These are phyloP conservation scores for Phenacoccus solenopsis DNA, from an alignment of 1,140 invertebrate species.

Conservation along the genomic window DNA sequence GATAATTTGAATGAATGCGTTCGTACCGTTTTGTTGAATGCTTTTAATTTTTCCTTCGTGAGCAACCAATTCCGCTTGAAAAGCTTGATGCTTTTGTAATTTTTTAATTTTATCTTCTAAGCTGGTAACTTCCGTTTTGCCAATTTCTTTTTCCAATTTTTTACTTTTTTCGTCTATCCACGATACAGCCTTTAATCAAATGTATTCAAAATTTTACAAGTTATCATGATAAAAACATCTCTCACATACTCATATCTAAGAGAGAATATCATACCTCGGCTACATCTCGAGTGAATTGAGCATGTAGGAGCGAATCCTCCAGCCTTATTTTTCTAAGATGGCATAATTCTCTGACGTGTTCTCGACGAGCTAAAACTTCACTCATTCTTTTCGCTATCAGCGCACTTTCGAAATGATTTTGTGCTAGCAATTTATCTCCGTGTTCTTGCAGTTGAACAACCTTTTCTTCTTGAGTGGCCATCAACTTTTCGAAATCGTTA, in stretches of 20 bases:
- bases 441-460: constrained; percentile 69
- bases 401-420: constrained; percentile 87
- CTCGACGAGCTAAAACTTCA: constrained; percentile 55
- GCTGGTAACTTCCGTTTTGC: constrained; percentile 53
- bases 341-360: constrained; percentile 56
- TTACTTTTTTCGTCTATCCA: constrained; percentile 93
- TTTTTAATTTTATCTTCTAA: constrained; percentile 86
- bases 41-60: constrained; percentile 76
- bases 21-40: constrained; percentile 50
- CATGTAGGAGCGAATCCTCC: constrained; percentile 67
- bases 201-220: no score
- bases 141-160: constrained; percentile 60
- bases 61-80: constrained; percentile 85
- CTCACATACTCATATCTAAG: neutral
- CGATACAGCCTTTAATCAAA: constrained; percentile 47
- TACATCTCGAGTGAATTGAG: constrained; percentile 82
- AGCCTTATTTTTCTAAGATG: constrained; percentile 48
- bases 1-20: neutral
- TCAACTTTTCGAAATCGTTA: constrained; percentile 76
- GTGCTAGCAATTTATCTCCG: constrained; percentile 73
- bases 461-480: constrained; percentile 78
- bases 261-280: constrained; percentile 43
- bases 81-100: constrained; percentile 95
- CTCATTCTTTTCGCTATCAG: constrained; percentile 60
- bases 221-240: neutral